Base-by-base conservation (phyloP, 2,888 invertebrate species). In the Geophilus truncorum region DNA sequence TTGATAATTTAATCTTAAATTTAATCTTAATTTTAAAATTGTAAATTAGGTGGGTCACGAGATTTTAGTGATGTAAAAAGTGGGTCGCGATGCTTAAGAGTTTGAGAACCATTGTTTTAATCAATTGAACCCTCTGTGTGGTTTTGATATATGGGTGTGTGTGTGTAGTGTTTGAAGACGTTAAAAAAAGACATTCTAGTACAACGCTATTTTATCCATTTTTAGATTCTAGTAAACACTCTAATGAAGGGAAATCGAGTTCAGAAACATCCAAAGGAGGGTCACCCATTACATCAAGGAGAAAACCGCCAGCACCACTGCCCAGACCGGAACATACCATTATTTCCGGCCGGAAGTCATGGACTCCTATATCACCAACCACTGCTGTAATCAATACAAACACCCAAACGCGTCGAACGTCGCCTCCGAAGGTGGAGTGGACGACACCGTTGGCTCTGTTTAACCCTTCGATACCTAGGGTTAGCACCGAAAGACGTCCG, bases 271-370 rank as follows among this genome's bases (percentile, higher is more conserved):
- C 70, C 12, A 70, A 28, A 70, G 25, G 6, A 1, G 12, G 12
- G 1, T 25, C 70, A 12, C 70, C 70, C 12, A n/a, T 28, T 25
- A 1, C n/a, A 12, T 10, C 12, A 1, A 34, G 78, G 6, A 34
- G 78, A 7, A 36, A 32, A 28, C 78, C 78, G 21, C 78, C 78
- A 18, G 78, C 78, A 1, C 78, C 78, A 36, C 40, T 78, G 3
- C 78, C 78, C 4, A 34, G 78, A 18, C 78, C 78, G 34, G 78
- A 40, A 12, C 78, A 78, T 40, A 78, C 78, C 9, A 78, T 78
- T 32, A 40, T 40, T 40, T 40, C 40, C 40, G 40, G 40, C 10
- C 40, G 40, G 40, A 40, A 40, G 40, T 40, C 40, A 15, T 40
- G 40, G 40, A 40, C 40, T 15, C 40, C 40, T 40, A 40, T 40